Evolutionary conservation across 2,113 vertebrate species (phyloP).

Genomic region (Agelaius tricolor): DNA sequence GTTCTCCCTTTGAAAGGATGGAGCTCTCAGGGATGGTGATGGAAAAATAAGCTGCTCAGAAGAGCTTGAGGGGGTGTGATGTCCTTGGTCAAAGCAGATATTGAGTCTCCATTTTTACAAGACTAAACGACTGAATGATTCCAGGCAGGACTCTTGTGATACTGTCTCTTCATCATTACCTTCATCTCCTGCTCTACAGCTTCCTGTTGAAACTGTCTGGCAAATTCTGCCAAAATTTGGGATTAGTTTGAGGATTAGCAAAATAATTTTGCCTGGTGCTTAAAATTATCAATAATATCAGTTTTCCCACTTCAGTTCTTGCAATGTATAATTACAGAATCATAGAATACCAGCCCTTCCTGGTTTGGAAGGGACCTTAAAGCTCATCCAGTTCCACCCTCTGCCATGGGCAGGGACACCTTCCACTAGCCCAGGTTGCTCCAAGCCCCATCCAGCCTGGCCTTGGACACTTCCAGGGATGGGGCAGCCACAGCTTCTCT

Average conservation of each 20-base stretch:
- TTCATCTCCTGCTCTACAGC: background rate
- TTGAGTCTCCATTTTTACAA: background rate
- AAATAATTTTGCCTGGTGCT: background rate
- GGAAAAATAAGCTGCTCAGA: background rate
- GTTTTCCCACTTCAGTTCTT: background rate
- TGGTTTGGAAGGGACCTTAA: background rate
- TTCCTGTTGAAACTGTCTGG: background rate
- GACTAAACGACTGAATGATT: background rate
- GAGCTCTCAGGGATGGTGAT: background rate
- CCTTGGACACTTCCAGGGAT: background rate
- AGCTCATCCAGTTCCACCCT: background rate
- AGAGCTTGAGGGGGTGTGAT: background rate
- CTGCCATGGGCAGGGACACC: background rate
- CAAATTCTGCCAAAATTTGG: background rate
- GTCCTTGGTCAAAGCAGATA: background rate
- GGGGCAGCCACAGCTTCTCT: background rate
- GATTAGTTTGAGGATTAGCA: background rate
- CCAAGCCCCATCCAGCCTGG: fast-evolving
- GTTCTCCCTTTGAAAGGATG: background rate
- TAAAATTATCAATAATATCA: background rate
- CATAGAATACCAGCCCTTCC: background rate
- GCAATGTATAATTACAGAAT: background rate
- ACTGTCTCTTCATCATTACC: background rate
- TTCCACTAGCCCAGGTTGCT: background rate
- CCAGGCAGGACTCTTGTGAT: background rate